These are phyloP conservation scores for Drosophila greeni DNA, from an alignment of 2,888 invertebrate genomes.

Conservation along the genomic window DNA sequence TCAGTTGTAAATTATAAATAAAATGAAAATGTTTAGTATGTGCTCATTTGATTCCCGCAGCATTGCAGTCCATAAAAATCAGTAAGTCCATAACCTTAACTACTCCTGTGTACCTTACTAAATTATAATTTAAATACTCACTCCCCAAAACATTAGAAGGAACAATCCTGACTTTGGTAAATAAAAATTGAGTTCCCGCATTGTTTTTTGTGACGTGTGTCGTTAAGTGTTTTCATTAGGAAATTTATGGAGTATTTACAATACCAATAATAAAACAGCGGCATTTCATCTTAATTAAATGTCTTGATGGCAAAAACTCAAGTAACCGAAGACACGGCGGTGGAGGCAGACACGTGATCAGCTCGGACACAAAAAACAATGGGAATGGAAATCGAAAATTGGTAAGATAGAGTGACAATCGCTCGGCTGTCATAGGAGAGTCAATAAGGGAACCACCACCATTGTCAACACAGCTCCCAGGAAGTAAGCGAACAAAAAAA, in stretches of 20 bases:
- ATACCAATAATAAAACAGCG: conserved; percentile 68
- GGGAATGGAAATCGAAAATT: conserved; percentile 34
- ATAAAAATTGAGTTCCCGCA: conserved; percentile 68
- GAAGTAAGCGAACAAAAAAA: conserved; percentile 29
- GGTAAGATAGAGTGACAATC: conserved; percentile 66
- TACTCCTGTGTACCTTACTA: conserved; percentile 27
- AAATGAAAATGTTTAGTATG: background rate
- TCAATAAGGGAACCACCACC: conserved; percentile 55
- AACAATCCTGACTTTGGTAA: conserved; percentile 40
- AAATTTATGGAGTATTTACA: conserved; percentile 70
- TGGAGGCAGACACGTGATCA: conserved; percentile 42
- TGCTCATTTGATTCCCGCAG: background rate
- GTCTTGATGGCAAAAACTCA: conserved; percentile 46
- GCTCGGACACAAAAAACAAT: conserved; percentile 35
- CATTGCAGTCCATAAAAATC: background rate
- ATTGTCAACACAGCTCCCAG: conserved; percentile 10
- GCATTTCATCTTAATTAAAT: conserved; percentile 73
- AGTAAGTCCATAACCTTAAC: conserved; percentile 2
- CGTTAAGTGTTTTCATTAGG: conserved; percentile 68
- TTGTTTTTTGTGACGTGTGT: conserved; percentile 70
- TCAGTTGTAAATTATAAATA: too few species aligned
- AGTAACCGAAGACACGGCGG: conserved; percentile 57
- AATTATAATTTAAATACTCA: conserved; percentile 19
- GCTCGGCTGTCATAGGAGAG: conserved; percentile 59
- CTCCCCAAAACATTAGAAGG: background rate